Conservation (phyloP, 2,888 invertebrate species). For the Hymenopus coronatus region DNA sequence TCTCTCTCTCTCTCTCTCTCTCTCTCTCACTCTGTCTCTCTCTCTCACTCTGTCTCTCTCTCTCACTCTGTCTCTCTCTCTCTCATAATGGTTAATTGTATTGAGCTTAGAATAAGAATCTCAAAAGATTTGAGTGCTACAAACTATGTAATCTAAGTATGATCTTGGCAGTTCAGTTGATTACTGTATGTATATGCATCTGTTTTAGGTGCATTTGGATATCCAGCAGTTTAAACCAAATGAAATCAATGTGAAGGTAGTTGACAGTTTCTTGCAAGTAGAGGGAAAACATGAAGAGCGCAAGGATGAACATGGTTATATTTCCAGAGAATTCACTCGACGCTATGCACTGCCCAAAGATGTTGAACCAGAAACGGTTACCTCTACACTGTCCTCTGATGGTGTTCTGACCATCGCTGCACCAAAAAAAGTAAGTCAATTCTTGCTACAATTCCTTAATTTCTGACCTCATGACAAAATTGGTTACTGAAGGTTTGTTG, state of each 20-base stretch:
- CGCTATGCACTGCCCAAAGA: constrained; percentile 50
- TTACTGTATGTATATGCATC: background rate
- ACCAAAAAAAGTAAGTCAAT: constrained; percentile 36
- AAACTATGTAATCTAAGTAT: too few species aligned
- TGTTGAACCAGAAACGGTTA: constrained; percentile 43
- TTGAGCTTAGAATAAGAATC: background rate
- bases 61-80: too few species aligned
- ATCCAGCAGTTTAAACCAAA: constrained; percentile 48
- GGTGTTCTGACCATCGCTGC: constrained; percentile 46
- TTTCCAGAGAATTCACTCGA: constrained; percentile 51
- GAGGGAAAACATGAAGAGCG: constrained; percentile 54
- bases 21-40: too few species aligned
- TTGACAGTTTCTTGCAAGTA: constrained; percentile 45
- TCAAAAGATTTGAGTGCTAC: background rate
- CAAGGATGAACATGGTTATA: constrained; percentile 50
- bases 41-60: too few species aligned
- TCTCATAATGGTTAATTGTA: too few species aligned
- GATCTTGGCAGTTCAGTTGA: too few species aligned
- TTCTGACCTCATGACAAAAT: too few species aligned
- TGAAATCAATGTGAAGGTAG: constrained; percentile 47
- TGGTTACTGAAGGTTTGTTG: too few species aligned
- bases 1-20: too few species aligned
- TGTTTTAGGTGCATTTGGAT: constrained; percentile 38
- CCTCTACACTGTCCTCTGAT: constrained; percentile 44
- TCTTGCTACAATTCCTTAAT: too few species aligned